A percentile compares a stretch with the other conserved stretches of the same genome.
Conservation (phyloP, 1,140 invertebrate species). For the Caenorhabditis latens region DNA sequence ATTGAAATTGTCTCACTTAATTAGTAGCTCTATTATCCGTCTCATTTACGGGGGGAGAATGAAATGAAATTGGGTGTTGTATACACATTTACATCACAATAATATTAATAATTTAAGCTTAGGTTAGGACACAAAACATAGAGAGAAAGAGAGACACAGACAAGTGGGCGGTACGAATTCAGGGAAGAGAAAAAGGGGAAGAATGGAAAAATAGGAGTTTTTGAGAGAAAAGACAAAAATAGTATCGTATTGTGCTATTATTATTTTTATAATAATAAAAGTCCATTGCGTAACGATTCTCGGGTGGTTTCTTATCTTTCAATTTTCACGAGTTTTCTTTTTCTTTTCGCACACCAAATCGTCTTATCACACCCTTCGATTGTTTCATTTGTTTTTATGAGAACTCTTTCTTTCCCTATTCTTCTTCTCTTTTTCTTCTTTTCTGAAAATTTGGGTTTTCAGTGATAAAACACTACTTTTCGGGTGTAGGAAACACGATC, state of each 20-base stretch:
- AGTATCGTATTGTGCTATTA: slow-evolving; percentile 3
- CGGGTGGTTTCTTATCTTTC: neutral
- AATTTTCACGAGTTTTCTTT: neutral
- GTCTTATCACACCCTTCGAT: neutral
- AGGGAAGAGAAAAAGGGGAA: neutral
- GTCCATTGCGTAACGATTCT: neutral
- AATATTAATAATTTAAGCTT: neutral
- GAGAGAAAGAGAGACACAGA: neutral
- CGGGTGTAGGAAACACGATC: slow-evolving; percentile 18
- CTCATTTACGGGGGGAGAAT: neutral
- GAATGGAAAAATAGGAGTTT: neutral
- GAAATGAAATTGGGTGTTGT: neutral
- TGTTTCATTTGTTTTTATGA: neutral
- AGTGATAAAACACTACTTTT: neutral
- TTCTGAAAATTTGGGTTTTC: neutral
- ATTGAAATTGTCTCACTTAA: slow-evolving; percentile 4
- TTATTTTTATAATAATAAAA: neutral
- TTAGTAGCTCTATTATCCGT: slow-evolving; percentile 18
- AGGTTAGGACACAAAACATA: neutral
- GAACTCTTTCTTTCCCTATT: neutral
- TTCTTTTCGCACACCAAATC: neutral
- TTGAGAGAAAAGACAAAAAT: neutral
- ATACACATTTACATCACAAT: slow-evolving; percentile 1
- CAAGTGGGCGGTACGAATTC: neutral
- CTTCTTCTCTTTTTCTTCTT: neutral